These are phyloP conservation scores for Siniperca chuatsi DNA, from an alignment of 2,113 vertebrate genomes.

Conservation along the genomic window DNA sequence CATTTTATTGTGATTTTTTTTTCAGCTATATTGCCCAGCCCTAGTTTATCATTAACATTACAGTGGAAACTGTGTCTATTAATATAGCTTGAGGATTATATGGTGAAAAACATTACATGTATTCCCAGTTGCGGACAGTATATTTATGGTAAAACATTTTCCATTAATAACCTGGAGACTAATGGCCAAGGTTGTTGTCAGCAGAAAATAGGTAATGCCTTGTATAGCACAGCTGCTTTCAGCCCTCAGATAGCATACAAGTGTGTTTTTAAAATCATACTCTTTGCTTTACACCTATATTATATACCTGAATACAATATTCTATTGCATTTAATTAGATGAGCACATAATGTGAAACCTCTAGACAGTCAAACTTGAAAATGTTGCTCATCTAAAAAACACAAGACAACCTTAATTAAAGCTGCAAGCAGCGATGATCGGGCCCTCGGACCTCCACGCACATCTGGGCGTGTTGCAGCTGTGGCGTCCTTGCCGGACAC, in stretches of 20 bases:
- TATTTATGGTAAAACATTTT: slow-evolving; percentile 45
- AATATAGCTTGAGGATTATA: neutral
- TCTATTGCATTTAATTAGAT: neutral
- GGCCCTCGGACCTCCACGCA: too few species aligned
- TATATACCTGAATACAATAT: slow-evolving; percentile 1
- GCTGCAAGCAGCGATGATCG: too few species aligned
- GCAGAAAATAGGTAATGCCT: slow-evolving; percentile 37
- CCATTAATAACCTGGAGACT: slow-evolving; percentile 45
- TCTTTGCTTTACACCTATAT: neutral
- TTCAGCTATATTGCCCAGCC: too few species aligned
- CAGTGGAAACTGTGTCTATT: neutral
- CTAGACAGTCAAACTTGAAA: slow-evolving; percentile 1
- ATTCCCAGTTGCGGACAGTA: slow-evolving; percentile 10
- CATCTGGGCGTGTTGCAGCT: too few species aligned
- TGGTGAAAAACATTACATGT: slow-evolving; percentile 18
- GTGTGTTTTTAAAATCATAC: neutral
- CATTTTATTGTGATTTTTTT: too few species aligned
- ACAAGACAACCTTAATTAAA: slow-evolving; percentile 31
- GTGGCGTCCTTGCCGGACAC: too few species aligned
- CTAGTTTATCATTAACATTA: neutral
- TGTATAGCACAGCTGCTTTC: slow-evolving; percentile 6
- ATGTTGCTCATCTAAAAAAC: slow-evolving; percentile 38
- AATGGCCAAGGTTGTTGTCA: slow-evolving; percentile 30
- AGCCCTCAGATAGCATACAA: slow-evolving; percentile 1
- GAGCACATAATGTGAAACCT: neutral